phyloP scores from a whole-genome alignment of 2,888 invertebrate species.

The Rutpela maculata region DNA sequence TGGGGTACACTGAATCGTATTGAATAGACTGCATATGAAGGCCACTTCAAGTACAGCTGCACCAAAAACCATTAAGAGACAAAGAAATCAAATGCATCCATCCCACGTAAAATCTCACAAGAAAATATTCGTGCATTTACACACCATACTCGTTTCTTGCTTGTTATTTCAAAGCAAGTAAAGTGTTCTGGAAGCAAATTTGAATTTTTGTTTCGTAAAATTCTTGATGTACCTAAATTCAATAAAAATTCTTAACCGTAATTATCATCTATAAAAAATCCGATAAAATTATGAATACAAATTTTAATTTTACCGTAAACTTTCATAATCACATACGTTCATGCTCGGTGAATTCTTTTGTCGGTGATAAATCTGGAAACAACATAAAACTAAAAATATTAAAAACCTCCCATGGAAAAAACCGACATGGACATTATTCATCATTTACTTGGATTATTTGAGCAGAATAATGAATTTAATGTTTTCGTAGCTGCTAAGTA shows the following conservation, averaged over 20 bases:
- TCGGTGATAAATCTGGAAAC: no score
- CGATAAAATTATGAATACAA: not conserved
- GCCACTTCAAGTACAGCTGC: slow-evolving; percentile 50
- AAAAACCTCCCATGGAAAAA: no score
- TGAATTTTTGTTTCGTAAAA: no score
- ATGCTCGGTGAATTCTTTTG: not conserved
- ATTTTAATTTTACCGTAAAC: not conserved
- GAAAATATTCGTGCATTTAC: slow-evolving; percentile 30
- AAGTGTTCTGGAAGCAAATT: not conserved
- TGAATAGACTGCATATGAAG: slow-evolving; percentile 53
- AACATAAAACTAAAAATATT: no score
- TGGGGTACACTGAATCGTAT: slow-evolving; percentile 47
- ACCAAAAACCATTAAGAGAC: slow-evolving; percentile 46
- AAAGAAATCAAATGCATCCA: slow-evolving; percentile 51
- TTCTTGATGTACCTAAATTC: not conserved
- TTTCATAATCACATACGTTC: not conserved
- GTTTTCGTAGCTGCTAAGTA: no score
- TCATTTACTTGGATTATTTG: no score
- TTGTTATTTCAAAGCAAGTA: not conserved
- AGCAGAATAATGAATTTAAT: no score
- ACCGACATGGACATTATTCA: no score
- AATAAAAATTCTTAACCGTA: not conserved
- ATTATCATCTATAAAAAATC: not conserved
- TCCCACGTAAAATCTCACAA: slow-evolving; percentile 46
- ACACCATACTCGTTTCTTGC: not conserved